These are phyloP conservation scores for Drosophila mimetica DNA, from an alignment of 2,888 invertebrate genomes.

Conservation along the genomic window DNA sequence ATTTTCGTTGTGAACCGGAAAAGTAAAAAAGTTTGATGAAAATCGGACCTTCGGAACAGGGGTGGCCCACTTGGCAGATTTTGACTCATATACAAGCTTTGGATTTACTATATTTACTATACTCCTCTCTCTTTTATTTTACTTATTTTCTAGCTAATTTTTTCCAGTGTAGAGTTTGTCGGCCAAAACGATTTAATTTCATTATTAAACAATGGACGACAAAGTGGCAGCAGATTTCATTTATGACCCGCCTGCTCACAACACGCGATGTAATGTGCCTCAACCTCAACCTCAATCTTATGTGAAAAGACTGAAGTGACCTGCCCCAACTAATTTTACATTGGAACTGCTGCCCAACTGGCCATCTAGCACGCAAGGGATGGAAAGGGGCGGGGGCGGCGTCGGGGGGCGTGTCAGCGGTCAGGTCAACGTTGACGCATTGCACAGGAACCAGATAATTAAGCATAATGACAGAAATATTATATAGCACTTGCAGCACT, in stretches of 20 bases:
- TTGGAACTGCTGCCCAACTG: constrained; percentile 23
- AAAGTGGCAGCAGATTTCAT: constrained; percentile 77
- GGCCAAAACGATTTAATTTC: constrained; percentile 69
- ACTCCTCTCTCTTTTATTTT: no score
- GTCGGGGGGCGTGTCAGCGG: constrained; percentile 38
- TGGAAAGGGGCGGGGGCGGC: constrained; percentile 8
- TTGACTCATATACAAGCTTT: no score
- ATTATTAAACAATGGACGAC: constrained; percentile 79
- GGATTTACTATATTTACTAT: no score
- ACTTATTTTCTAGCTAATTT: no score
- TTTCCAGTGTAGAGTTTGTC: constrained; percentile 15
- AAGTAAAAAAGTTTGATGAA: no score
- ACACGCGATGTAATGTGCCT: constrained; percentile 46
- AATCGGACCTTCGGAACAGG: no score
- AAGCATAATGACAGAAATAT: constrained; percentile 82
- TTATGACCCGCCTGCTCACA: constrained; percentile 56
- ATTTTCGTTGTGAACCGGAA: no score
- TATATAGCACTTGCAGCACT: constrained; percentile 63
- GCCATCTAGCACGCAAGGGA: constrained; percentile 37
- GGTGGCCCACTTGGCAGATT: no score
- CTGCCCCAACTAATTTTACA: constrained; percentile 50
- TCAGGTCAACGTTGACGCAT: constrained; percentile 74
- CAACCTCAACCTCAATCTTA: constrained; percentile 44
- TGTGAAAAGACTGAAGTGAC: constrained; percentile 28
- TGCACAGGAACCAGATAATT: constrained; percentile 80